Conservation (phyloP, 2,888 invertebrate genomes). For the Orthosia incerta region DNA sequence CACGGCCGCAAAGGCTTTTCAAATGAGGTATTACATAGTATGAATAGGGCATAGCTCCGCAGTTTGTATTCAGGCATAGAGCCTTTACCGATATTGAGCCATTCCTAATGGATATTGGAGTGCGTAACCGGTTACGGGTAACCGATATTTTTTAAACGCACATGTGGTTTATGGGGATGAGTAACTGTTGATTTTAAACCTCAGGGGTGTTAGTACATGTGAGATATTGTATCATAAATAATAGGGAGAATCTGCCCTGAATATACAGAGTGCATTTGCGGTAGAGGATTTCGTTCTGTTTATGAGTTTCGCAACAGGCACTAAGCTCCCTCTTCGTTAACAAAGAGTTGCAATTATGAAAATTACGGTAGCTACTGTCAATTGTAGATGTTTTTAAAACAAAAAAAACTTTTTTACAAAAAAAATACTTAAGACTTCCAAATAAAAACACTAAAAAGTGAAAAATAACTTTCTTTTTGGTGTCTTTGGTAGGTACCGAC, state of each 20-base stretch:
- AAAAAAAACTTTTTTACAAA: too few species aligned
- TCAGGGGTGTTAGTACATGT: conserved; percentile 38
- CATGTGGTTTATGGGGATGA: conserved; percentile 67
- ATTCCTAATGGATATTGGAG: conserved; percentile 79
- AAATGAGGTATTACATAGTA: conserved; percentile 81
- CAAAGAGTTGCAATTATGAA: not conserved
- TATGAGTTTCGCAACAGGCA: not conserved
- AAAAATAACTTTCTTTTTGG: too few species aligned
- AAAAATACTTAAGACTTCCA: too few species aligned
- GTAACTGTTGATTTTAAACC: conserved; percentile 63
- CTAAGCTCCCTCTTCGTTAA: not conserved
- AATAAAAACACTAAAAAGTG: too few species aligned
- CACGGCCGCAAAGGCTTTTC: conserved; percentile 75
- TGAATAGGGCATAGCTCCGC: conserved; percentile 75
- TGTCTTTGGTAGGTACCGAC: too few species aligned
- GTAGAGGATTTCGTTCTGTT: not conserved
- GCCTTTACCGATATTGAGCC: conserved; percentile 80
- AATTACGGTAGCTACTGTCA: not conserved
- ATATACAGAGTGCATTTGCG: conserved; percentile 39
- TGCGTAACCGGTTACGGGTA: conserved; percentile 56
- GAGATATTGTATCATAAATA: conserved; percentile 55
- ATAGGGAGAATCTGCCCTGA: conserved; percentile 37
- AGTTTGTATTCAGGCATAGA: conserved; percentile 83
- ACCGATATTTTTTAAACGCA: conserved; percentile 68
- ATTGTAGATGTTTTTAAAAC: not conserved